Conservation (phyloP, 2,888 invertebrate species). For the Agrilus cyanescens region DNA sequence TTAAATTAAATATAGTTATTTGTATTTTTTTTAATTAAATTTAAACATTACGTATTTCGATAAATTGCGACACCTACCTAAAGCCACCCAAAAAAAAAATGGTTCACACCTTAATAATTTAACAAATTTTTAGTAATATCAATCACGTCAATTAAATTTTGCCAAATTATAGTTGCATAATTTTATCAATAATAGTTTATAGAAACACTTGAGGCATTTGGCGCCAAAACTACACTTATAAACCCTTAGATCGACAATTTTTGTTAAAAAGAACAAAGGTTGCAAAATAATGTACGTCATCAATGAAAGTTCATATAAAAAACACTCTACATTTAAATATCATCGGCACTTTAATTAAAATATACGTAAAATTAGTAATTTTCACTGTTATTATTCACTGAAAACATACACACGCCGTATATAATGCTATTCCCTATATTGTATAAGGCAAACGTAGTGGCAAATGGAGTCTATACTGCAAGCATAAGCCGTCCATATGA, state of each 20-base stretch:
- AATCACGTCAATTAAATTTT: no score
- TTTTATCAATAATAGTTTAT: no score
- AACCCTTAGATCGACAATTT: conserved; percentile 20
- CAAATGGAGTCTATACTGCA: conserved; percentile 38
- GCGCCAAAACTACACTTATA: conserved; percentile 27
- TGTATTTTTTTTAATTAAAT: no score
- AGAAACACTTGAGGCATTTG: conserved; percentile 13
- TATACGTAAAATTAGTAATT: no score
- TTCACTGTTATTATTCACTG: neutral
- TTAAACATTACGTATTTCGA: no score
- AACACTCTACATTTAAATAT: conserved; percentile 2
- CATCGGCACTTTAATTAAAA: no score
- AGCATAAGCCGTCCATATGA: conserved; percentile 34
- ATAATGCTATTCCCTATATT: conserved; percentile 1
- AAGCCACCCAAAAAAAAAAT: no score
- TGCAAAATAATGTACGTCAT: conserved; percentile 33
- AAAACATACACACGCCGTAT: conserved; percentile 10
- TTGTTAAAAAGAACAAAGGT: conserved; percentile 27
- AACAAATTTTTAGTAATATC: no score
- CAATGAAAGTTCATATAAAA: conserved; percentile 30
- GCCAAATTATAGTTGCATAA: no score
- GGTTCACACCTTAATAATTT: no score
- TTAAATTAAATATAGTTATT: no score
- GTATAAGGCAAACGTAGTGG: conserved; percentile 26
- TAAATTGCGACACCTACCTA: no score